A percentile compares a stretch with the other conserved stretches of the same genome.
These are phyloP conservation scores for Leptopterna dolabrata DNA, from an alignment of 2,888 invertebrate species.

Conservation along the genomic window DNA sequence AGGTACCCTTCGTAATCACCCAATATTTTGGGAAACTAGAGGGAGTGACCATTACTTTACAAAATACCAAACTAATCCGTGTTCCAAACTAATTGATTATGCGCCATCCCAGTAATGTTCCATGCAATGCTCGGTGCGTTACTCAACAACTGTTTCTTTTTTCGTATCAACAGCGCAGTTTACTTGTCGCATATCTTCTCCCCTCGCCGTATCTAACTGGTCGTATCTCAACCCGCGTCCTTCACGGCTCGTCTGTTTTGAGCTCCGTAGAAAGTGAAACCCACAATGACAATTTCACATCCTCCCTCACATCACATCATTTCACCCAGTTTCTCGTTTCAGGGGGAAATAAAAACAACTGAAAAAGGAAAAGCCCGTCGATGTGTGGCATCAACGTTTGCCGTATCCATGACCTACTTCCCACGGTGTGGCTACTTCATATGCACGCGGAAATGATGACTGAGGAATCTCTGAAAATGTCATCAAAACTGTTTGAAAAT, in stretches of 20 bases:
- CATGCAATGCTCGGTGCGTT: no score
- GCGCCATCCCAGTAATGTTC: no score
- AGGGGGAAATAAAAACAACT: not conserved
- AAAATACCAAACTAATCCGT: no score
- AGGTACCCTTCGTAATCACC: no score
- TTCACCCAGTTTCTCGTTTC: not conserved
- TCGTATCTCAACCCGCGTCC: conserved; percentile 30
- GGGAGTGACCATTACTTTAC: no score
- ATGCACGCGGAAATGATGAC: no score
- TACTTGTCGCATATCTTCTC: not conserved
- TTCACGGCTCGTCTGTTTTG: conserved; percentile 13
- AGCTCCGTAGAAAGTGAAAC: not conserved
- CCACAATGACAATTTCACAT: conserved; percentile 39
- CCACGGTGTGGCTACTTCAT: no score
- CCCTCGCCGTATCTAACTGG: conserved; percentile 26
- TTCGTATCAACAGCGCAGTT: not conserved
- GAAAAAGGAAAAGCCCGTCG: not conserved
- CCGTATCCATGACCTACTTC: no score
- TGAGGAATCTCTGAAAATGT: no score
- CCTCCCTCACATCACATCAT: conserved; percentile 1
- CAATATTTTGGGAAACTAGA: no score
- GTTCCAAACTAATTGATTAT: no score
- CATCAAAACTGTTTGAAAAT: no score
- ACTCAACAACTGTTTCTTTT: not conserved
- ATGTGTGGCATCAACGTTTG: not conserved